Evolutionary conservation across 1,140 invertebrate species (phyloP).

Genomic region (Drosophila tsacasi): DNA sequence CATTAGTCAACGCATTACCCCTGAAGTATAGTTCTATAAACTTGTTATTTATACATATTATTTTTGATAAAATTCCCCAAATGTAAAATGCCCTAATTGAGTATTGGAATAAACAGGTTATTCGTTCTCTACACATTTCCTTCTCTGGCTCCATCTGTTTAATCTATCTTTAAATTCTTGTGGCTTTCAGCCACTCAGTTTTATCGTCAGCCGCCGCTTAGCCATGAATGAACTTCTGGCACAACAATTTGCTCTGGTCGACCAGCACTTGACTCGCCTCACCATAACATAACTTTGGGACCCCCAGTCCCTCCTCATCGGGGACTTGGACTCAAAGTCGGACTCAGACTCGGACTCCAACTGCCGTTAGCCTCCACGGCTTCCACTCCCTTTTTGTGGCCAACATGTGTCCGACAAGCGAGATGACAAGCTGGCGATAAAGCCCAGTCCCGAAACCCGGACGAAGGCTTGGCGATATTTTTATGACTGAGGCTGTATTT

Average conservation of each 20-base stretch:
- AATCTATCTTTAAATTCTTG: constrained; percentile 34
- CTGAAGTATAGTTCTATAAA: neutral
- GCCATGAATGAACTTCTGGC: constrained; percentile 47
- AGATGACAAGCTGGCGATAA: constrained; percentile 75
- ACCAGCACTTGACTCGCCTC: constrained; percentile 43
- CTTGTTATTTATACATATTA: neutral
- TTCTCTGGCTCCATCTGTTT: constrained; percentile 13
- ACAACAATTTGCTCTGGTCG: constrained; percentile 36
- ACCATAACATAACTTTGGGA: constrained; percentile 27
- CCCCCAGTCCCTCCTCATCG: constrained; percentile 20
- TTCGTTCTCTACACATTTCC: neutral
- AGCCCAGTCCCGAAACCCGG: constrained; percentile 34
- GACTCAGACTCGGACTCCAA: constrained; percentile 27
- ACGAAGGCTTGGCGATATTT: constrained; percentile 73
- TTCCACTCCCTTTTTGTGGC: constrained; percentile 64
- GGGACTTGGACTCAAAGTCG: neutral
- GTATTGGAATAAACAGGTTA: constrained; percentile 19
- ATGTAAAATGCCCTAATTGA: constrained; percentile 11
- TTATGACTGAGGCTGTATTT: constrained; percentile 66
- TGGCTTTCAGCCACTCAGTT: constrained; percentile 12
- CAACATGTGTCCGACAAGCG: constrained; percentile 64
- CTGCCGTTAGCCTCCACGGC: constrained; percentile 50
- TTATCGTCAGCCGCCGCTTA: constrained; percentile 32
- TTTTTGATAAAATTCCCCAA: neutral
- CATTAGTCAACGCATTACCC: neutral